Evolutionary conservation across 1,140 invertebrate genomes (phyloP).

Genomic region (Aphis gossypii): DNA sequence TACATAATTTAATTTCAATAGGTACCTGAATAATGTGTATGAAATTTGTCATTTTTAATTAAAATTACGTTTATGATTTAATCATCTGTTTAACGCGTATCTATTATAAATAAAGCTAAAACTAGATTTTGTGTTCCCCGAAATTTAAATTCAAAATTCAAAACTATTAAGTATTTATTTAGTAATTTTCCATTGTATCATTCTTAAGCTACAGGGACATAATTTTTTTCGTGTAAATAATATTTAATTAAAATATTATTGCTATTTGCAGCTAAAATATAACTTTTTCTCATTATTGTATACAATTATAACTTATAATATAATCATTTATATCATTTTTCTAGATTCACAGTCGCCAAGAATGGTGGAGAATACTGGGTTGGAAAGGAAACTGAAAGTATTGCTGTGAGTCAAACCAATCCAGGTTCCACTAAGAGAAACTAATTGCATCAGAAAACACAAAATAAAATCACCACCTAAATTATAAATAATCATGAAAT

Average conservation of each 20-base stretch:
- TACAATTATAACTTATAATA: not conserved
- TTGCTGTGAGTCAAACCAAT: constrained; percentile 37
- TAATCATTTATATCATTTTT: constrained; percentile 49
- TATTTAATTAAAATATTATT: too few species aligned
- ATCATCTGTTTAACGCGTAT: not conserved
- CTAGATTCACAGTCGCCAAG: constrained; percentile 65
- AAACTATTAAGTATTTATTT: too few species aligned
- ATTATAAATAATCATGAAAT: not conserved
- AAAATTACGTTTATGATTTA: not conserved
- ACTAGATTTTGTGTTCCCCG: too few species aligned
- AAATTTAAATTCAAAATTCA: too few species aligned
- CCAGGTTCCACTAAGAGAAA: not conserved
- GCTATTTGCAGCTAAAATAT: not conserved
- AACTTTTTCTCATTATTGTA: not conserved
- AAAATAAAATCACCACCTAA: constrained; percentile 8
- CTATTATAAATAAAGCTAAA: not conserved
- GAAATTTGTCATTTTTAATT: not conserved
- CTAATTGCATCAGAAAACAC: not conserved
- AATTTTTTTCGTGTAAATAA: too few species aligned
- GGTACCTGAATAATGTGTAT: too few species aligned
- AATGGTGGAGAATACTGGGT: constrained; percentile 65
- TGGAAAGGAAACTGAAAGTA: constrained; percentile 58
- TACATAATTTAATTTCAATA: too few species aligned
- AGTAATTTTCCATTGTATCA: too few species aligned
- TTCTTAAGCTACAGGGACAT: too few species aligned